Evolutionary conservation across 2,113 vertebrate species (phyloP).

Genomic region (Microcebus ravelobensis): DNA sequence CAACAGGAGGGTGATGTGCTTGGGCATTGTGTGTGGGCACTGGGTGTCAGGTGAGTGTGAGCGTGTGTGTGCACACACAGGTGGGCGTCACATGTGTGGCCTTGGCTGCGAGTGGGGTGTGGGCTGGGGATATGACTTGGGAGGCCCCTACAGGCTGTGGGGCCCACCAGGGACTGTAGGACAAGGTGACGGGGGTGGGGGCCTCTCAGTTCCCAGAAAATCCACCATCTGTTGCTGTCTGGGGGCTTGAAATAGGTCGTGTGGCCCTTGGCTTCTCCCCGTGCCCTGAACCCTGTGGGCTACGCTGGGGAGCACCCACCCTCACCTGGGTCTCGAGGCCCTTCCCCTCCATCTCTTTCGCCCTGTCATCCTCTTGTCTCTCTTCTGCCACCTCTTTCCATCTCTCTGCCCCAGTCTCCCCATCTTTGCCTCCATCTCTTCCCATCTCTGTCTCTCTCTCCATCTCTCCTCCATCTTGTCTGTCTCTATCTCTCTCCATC

Average conservation of each 20-base stretch:
- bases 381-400: background rate
- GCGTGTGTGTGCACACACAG: background rate
- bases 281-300: rapidly evolving
- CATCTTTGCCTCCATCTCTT: background rate
- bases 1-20: background rate
- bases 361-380: background rate
- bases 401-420: too few species aligned
- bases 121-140: background rate
- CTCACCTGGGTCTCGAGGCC: too few species aligned
- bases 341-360: background rate
- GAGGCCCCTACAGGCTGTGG: background rate
- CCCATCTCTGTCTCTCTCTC: background rate
- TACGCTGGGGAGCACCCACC: background rate
- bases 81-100: background rate
- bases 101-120: background rate
- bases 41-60: background rate
- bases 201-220: background rate
- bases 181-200: background rate
- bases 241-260: background rate
- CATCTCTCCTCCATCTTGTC: background rate
- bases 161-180: background rate
- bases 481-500: constrained; percentile 2
- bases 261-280: background rate
- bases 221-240: background rate
- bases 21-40: background rate